A percentile compares a stretch with the other conserved stretches of the same genome.
These are phyloP conservation scores for Spodoptera littoralis DNA, from an alignment of 2,888 invertebrate species.

Conservation along the genomic window DNA sequence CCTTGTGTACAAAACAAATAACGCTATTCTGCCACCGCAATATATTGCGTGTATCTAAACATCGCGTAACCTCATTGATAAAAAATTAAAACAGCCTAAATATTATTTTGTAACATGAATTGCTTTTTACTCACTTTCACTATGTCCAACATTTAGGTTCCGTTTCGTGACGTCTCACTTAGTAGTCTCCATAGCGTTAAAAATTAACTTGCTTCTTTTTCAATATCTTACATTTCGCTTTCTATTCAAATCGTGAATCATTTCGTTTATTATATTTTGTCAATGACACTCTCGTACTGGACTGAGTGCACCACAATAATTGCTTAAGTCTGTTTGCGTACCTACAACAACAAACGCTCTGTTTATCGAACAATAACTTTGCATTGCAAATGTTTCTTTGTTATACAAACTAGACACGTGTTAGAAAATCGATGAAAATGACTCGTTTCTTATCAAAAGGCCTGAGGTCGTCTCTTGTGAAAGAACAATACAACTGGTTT, in stretches of 20 bases:
- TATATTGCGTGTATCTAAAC: constrained; percentile 45
- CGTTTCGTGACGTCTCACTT: constrained; percentile 74
- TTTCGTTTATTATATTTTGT: constrained; percentile 59
- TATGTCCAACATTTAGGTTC: constrained; percentile 77
- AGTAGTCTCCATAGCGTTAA: constrained; percentile 67
- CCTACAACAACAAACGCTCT: constrained; percentile 50
- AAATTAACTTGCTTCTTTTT: constrained; percentile 69
- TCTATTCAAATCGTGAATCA: constrained; percentile 73
- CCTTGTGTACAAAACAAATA: constrained; percentile 41
- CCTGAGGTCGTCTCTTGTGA: constrained; percentile 74
- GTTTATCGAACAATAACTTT: constrained; percentile 62
- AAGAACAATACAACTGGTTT: constrained; percentile 87
- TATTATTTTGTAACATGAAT: constrained; percentile 76
- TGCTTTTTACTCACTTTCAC: constrained; percentile 83
- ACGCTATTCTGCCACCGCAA: constrained; percentile 25
- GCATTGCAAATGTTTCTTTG: constrained; percentile 66
- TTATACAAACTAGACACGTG: constrained; percentile 68
- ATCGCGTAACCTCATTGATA: constrained; percentile 51
- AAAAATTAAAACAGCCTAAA: constrained; percentile 58
- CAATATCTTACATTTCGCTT: constrained; percentile 70
- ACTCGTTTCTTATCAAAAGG: constrained; percentile 76
- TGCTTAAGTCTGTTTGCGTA: constrained; percentile 43
- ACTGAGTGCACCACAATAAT: constrained; percentile 40
- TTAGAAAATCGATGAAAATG: constrained; percentile 76
- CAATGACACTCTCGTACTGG: constrained; percentile 34